Percentiles rank a stretch among this genome's conserved stretches.
Conservation (phyloP, 1,140 invertebrate genomes). For the Chrysomallon squamiferum region DNA sequence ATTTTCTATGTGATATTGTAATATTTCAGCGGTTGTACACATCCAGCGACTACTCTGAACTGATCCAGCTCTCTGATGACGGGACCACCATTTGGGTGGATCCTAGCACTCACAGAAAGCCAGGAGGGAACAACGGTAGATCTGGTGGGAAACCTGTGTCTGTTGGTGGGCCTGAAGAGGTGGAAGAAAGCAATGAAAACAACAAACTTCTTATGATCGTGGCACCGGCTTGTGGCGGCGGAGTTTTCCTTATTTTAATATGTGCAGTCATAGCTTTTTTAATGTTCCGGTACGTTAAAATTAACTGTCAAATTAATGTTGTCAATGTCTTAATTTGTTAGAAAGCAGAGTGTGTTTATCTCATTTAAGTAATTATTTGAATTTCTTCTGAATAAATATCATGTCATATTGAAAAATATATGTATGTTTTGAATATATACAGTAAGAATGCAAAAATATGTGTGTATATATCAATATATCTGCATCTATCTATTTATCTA, state of each 20-base stretch:
- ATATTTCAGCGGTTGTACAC: slow-evolving; percentile 81
- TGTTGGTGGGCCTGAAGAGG: not conserved
- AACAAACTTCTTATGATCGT: slow-evolving; percentile 51
- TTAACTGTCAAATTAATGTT: too few relatives aligned
- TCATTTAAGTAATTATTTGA: too few relatives aligned
- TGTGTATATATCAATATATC: too few relatives aligned
- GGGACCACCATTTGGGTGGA: not conserved
- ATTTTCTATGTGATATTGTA: not conserved
- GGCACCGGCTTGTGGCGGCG: slow-evolving; percentile 54
- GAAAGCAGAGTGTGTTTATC: too few relatives aligned
- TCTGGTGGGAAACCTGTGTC: not conserved
- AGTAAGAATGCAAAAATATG: too few relatives aligned
- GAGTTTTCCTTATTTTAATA: slow-evolving; percentile 64
- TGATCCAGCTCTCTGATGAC: slow-evolving; percentile 69
- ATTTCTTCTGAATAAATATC: too few relatives aligned
- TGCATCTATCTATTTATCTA: too few relatives aligned
- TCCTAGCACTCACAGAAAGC: not conserved
- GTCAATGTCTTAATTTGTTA: too few relatives aligned
- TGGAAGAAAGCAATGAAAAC: slow-evolving; percentile 20
- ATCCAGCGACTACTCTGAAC: slow-evolving; percentile 86
- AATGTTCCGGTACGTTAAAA: slow-evolving; percentile 52
- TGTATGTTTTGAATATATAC: too few relatives aligned
- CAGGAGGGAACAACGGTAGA: not conserved
- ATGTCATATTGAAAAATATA: too few relatives aligned
- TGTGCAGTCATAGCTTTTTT: slow-evolving; percentile 63